Evolutionary conservation across 2,888 invertebrate species (phyloP).

Genomic region (Mythimna vitellina): DNA sequence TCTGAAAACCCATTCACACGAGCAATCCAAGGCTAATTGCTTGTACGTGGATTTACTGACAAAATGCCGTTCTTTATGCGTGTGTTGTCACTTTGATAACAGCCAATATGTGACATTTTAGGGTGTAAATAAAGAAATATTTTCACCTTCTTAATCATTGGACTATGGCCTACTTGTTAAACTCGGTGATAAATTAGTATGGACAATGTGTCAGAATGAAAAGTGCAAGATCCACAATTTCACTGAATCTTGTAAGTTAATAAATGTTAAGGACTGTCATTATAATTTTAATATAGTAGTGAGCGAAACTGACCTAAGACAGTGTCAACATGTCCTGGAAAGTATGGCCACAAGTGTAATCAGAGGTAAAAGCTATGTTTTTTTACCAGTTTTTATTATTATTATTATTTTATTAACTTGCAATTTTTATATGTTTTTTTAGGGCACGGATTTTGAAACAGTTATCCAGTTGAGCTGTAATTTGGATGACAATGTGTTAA

Average conservation of each 20-base stretch:
- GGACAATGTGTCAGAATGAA: slow-evolving; percentile 22
- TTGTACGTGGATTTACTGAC: slow-evolving; percentile 66
- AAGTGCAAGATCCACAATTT: slow-evolving; percentile 30
- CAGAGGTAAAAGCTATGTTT: background rate
- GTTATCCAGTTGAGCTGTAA: too few relatives aligned
- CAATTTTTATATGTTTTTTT: too few relatives aligned
- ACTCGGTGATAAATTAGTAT: slow-evolving; percentile 32
- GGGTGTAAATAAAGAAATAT: slow-evolving; percentile 13
- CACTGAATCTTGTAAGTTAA: slow-evolving; percentile 11
- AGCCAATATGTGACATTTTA: slow-evolving; percentile 32
- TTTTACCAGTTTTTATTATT: background rate
- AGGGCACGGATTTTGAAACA: too few relatives aligned
- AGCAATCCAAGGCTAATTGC: slow-evolving; percentile 74
- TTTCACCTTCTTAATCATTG: slow-evolving; percentile 38
- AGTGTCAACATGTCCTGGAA: background rate
- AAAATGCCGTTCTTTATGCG: slow-evolving; percentile 33
- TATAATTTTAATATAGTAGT: slow-evolving; percentile 3
- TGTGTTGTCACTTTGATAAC: slow-evolving; percentile 22
- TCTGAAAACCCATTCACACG: slow-evolving; percentile 66
- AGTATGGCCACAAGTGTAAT: background rate
- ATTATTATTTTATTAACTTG: too few relatives aligned
- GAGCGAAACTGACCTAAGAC: background rate
- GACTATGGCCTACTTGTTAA: slow-evolving; percentile 43
- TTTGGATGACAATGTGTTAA: too few relatives aligned
- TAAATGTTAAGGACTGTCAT: slow-evolving; percentile 11